These are phyloP conservation scores for Plagodis dolabraria DNA, from an alignment of 2,888 invertebrate genomes.

Conservation along the genomic window DNA sequence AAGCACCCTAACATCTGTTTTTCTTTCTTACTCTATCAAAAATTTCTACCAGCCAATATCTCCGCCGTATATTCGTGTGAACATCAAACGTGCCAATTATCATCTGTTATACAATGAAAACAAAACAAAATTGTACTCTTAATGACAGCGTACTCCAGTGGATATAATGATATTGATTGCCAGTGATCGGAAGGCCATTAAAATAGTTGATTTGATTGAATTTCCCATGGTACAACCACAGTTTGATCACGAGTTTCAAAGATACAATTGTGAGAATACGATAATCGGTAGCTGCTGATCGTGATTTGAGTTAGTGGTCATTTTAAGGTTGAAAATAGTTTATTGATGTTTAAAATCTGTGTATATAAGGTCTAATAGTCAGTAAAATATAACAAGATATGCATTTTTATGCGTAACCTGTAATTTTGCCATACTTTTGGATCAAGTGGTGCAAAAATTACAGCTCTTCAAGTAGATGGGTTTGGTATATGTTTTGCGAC, in stretches of 20 bases:
- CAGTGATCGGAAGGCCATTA: constrained; percentile 65
- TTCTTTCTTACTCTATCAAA: not conserved
- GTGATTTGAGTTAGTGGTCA: constrained; percentile 10
- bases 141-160: constrained; percentile 27
- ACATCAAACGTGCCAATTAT: constrained; percentile 21
- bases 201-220: constrained; percentile 71
- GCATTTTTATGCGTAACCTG: too few relatives aligned
- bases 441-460: too few relatives aligned
- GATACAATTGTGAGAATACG: constrained; percentile 53
- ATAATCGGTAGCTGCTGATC: constrained; percentile 56
- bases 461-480: too few relatives aligned
- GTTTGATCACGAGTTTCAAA: not conserved
- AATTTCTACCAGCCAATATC: not conserved
- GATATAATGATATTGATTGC: constrained; percentile 52
- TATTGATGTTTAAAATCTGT: constrained; percentile 1
- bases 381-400: too few relatives aligned
- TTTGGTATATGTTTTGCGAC: too few relatives aligned
- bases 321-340: constrained; percentile 10
- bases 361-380: too few relatives aligned
- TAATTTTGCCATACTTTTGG: too few relatives aligned
- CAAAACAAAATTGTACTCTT: constrained; percentile 14
- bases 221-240: constrained; percentile 60
- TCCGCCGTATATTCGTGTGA: constrained; percentile 3
- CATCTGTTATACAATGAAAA: constrained; percentile 10
- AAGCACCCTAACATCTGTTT: not conserved